These are phyloP conservation scores for Pelobates fuscus DNA, from an alignment of 2,113 vertebrate genomes.

Conservation along the genomic window DNA sequence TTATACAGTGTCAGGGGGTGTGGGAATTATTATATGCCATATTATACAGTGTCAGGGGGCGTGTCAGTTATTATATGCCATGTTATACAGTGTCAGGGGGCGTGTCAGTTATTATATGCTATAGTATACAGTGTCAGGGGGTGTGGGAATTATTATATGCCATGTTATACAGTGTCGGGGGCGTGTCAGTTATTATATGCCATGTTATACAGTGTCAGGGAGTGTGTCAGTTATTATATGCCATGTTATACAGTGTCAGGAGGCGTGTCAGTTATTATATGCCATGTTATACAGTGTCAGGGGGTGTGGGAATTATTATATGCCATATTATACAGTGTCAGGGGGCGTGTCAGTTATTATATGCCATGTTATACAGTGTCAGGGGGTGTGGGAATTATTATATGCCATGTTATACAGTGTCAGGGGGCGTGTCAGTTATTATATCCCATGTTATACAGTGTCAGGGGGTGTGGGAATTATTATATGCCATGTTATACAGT, in stretches of 20 bases:
- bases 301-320: neutral
- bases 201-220: neutral
- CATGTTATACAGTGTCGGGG: neutral
- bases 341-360: conserved; percentile 14
- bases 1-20: neutral
- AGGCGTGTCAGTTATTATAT: neutral
- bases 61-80: neutral
- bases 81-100: neutral
- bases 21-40: too few relatives aligned
- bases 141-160: too few relatives aligned
- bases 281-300: too few relatives aligned
- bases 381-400: neutral
- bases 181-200: neutral
- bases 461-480: neutral
- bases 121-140: neutral
- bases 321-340: neutral
- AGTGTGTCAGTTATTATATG: neutral
- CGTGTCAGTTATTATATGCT: neutral
- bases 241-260: neutral
- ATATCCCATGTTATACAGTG: neutral
- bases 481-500: too few relatives aligned
- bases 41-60: neutral
- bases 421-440: conserved; percentile 2
- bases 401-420: neutral
- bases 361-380: neutral